Base-by-base conservation (phyloP, 2,797 vertebrate genomes). In the Arrhamphus sclerolepis region DNA sequence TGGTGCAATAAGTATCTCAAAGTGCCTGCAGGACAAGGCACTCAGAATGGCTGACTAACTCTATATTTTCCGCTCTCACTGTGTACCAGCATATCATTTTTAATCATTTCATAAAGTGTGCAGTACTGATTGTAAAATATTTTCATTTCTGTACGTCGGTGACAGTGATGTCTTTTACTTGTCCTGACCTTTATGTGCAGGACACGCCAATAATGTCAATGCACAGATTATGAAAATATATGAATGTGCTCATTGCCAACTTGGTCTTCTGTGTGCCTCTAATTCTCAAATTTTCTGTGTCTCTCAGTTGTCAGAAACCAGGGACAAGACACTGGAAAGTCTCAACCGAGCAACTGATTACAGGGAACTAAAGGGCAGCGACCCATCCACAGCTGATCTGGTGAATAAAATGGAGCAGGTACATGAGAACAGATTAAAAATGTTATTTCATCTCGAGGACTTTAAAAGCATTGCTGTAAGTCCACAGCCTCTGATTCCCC, bases 401-500 rank as follows among this genome's bases (percentile, higher is more conserved):
- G 66, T 92, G 34, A 90, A 91, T 81, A 98, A 94, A 89, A 89
- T 94, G 9, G 88, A 98, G 55, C 84, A 92, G 94, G 97, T 98
- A 90, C 60, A 3, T 0, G 1, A 14, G 20, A 47, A 20, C n/a
- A 14, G 18, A n/a, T 52, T 38, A 28, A 10, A 24, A 49, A 34
- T 6, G 8, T 18, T 21, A 22, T 18, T 29, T 40, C 13, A 17
- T 19, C 18, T 3, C 1, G 29, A 21, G 29, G 21, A 19, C 9
- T 71, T 50, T 40, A 31, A 29, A 50, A 38, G n/a, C 17, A 7
- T 7, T 16, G 5, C 9, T 24, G 6, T 6, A 29, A 46, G 16
- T 10, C 5, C 0, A 13, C 41, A 22, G 62, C 42, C 11, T 22
- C 22, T 56, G 7, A 77, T 4, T 66, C 47, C 18, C 4, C 22